Evolutionary conservation across 1,140 invertebrate genomes (phyloP), one percentile per base, ranked within the genome.

Genomic region (Saccostrea cuccullata): DNA sequence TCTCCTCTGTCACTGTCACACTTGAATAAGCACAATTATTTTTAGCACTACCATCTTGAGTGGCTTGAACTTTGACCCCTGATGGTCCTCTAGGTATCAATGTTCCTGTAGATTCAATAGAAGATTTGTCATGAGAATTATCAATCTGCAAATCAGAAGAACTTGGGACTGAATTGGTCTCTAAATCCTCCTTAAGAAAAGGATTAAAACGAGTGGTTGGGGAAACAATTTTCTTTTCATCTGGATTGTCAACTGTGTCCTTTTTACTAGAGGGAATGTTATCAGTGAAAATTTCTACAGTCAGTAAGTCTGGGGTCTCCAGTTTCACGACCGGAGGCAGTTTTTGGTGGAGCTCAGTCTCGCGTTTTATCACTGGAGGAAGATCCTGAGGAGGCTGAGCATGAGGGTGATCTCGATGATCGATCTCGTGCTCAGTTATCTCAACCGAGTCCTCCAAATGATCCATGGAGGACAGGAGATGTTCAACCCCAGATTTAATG

Each of bases 291-390:
- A 94, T 85, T 82, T 91, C 87, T 36, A 93, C 77, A 15, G 89
- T 89, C 40, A 90, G 85, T 26, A 94, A 87, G 64, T 93, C 92
- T n/a, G 91, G 91, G 23, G 92, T 91, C 13, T 89, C 84, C 12
- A 94, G 83, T 47, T 87, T 84, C 13, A 94, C 90, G 30, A 94
- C 89, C 9, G 92, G 92, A 26, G 92, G 92, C n/a, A 93, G 86
- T 12, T 91, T 83, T 83, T 55, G 73, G 58, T n/a, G 55, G 6
- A 83, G 82, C 11, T 83, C 47, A n/a, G 40, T 82, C 55, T 36
- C 86, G n/a, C n/a, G 36, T 23, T 86, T 86, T 86, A 86, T 73
- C 56, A 67, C 82, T 20, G 89, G 89, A 2, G 89, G 88, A 55
- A 87, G 82, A 20, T 86, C 84, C 17, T 84, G 84, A 40, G 47